phyloP scores from a whole-genome alignment of 2,888 invertebrate genomes.

The Caenorhabditis angaria region DNA sequence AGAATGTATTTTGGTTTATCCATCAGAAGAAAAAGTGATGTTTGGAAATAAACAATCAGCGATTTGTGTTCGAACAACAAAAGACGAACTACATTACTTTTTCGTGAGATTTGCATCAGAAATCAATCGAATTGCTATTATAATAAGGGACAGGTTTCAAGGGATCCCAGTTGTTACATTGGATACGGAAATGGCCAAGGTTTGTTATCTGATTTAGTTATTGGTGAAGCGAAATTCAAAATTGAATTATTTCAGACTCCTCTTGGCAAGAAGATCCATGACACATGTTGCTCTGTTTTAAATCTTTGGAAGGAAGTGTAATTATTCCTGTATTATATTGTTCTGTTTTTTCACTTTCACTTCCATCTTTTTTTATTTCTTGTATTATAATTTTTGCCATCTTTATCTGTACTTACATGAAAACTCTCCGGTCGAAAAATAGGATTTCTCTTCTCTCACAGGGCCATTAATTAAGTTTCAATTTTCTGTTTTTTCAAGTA shows the following conservation, averaged over 20 bases:
- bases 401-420: background rate
- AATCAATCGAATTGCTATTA: slow-evolving; percentile 12
- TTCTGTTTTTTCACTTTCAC: background rate
- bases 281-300: background rate
- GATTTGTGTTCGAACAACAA: slow-evolving; percentile 11
- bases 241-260: too few species aligned
- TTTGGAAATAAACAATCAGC: slow-evolving; percentile 13
- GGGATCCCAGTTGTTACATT: background rate
- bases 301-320: too few species aligned
- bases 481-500: background rate
- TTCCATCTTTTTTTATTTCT: background rate
- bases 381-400: background rate
- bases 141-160: slow-evolving; percentile 1
- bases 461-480: background rate
- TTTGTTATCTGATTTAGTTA: background rate
- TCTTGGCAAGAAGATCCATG: too few species aligned
- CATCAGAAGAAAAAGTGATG: slow-evolving; percentile 3
- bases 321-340: background rate
- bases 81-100: slow-evolving; percentile 19
- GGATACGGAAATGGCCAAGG: background rate
- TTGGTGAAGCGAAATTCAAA: too few species aligned
- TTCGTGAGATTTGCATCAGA: slow-evolving; percentile 26
- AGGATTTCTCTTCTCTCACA: background rate
- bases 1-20: slow-evolving; percentile 8
- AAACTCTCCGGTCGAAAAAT: background rate